Evolutionary conservation across 2,113 vertebrate genomes (phyloP).

Genomic region (Grus americana): DNA sequence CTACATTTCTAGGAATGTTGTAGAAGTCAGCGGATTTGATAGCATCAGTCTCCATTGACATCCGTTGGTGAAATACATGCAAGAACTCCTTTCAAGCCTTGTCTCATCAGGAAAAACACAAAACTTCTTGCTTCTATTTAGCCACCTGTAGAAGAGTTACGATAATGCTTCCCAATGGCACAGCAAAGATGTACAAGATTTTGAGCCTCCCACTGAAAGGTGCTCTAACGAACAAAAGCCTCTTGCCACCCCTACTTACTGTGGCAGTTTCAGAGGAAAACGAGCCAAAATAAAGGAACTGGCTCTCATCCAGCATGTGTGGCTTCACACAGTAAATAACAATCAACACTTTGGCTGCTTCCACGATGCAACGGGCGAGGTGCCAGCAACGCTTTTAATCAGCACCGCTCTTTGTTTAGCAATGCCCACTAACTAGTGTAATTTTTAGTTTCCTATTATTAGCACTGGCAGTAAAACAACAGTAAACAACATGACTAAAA

Average conservation of each 20-base stretch:
- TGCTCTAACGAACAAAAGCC: not conserved
- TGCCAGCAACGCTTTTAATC: constrained; percentile 16
- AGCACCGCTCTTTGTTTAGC: not conserved
- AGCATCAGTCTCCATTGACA: not conserved
- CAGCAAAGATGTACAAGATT: not conserved
- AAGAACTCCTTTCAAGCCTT: not conserved
- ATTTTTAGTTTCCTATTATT: constrained; percentile 15
- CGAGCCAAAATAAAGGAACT: not conserved
- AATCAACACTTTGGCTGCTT: constrained; percentile 33
- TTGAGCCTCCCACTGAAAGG: not conserved
- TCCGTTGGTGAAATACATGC: not conserved
- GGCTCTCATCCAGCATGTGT: not conserved
- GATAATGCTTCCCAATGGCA: not conserved
- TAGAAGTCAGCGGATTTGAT: not conserved
- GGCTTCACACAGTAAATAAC: constrained; percentile 52
- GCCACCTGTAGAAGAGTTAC: not conserved
- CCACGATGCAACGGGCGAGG: not conserved
- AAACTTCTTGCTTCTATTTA: not conserved
- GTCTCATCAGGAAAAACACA: not conserved
- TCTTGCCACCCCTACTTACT: not conserved
- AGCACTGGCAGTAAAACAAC: not conserved
- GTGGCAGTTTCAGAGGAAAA: not conserved
- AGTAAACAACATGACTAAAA: not conserved
- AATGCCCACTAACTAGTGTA: not conserved
- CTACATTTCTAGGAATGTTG: not conserved